Evolutionary conservation across 2,888 invertebrate species (phyloP), one percentile per base, ranked within the genome.

Genomic region (Psylliodes chrysocephalus): DNA sequence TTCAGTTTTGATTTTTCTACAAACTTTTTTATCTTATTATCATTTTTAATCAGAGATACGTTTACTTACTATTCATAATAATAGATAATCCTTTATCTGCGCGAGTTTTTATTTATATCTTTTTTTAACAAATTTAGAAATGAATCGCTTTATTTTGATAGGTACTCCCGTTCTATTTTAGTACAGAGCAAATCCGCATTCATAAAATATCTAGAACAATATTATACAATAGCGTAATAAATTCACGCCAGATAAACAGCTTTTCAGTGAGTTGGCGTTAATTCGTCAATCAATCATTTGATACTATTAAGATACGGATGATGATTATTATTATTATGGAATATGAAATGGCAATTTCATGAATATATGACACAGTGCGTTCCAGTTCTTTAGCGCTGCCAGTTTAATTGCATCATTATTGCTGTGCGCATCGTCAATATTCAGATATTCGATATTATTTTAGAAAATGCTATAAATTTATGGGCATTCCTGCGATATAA

Each of bases 201-300:
- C 10, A 42, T 17, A 42, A 42, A 18, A 42, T 42, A 42, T 42
- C 10, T 10, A 42, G 35, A 5, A 14, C 10, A 14, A 2, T 18
- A 10, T 42, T 42, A 42, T 14, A 42, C 42, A 42, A 42, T 42
- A 18, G 18, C 42, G 18, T 18, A 42, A 42, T 42, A 17, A 18
- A 10, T 42, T 42, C 42, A 18, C 42, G 18, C 17, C 3, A 42
- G 42, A 42, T 42, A 42, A 42, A 42, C 42, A 42, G 3, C 17
- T 17, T 42, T 17, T 40, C 42, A 42, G 18, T 2, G 38, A 18
- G 42, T 42, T 17, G 15, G 42, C 42, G 18, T 42, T 42, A 42
- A 42, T 42, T 42, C 8, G 7, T 17, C 42, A 17, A 42, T 42
- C 42, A 42, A 42, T 42, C 42, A 42, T 42, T 42, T 42, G 42